Conservation (phyloP, 2,797 vertebrate genomes). For the Glossophaga mutica region DNA sequence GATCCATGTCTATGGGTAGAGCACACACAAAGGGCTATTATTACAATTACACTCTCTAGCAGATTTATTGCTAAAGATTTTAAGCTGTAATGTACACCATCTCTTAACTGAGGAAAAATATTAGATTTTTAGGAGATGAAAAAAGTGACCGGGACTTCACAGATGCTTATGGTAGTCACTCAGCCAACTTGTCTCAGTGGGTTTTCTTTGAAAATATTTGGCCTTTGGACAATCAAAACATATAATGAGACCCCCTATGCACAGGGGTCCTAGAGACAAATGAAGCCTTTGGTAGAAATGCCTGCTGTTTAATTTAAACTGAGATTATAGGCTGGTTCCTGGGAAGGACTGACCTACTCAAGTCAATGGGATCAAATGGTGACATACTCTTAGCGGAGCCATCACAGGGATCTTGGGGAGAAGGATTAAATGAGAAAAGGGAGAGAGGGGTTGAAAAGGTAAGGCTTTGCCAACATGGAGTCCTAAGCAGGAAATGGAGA, state of each 20-base stretch:
- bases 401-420: background rate
- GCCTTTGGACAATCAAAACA: slow-evolving; percentile 8
- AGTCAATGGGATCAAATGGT: background rate
- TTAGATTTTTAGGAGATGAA: slow-evolving; percentile 35
- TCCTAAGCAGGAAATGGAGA: background rate
- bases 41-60: background rate
- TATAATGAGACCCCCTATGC: background rate
- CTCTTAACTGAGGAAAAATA: slow-evolving; percentile 13
- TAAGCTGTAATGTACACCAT: background rate
- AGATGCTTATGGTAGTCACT: background rate
- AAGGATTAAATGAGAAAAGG: background rate
- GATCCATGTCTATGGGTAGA: background rate
- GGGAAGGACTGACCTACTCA: background rate
- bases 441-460: background rate
- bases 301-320: background rate
- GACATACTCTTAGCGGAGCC: background rate
- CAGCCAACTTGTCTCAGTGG: background rate
- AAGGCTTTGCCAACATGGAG: background rate
- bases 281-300: slow-evolving; percentile 25
- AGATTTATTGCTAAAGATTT: slow-evolving; percentile 25
- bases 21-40: background rate
- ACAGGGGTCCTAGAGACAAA: background rate
- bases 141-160: background rate
- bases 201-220: slow-evolving; percentile 30
- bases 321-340: background rate